These are phyloP conservation scores for Galeopterus variegatus DNA, from an alignment of 2,113 vertebrate species.

Conservation along the genomic window DNA sequence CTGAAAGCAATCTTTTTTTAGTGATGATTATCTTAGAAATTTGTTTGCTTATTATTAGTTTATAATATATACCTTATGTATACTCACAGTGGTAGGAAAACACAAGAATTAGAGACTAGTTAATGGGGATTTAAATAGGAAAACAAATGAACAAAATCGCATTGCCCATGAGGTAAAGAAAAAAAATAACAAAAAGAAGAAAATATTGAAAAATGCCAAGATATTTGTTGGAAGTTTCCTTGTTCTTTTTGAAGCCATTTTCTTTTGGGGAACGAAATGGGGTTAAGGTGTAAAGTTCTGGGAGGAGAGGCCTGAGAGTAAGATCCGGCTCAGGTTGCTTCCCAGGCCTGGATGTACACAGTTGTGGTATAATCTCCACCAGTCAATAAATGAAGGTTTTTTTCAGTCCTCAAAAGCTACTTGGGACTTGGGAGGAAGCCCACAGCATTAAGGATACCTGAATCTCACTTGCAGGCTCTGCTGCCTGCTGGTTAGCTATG, in stretches of 20 bases:
- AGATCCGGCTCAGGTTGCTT: constrained; percentile 75
- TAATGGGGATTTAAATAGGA: constrained; percentile 63
- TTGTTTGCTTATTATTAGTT: constrained; percentile 2
- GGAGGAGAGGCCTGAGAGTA: constrained; percentile 39
- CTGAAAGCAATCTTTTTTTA: constrained; percentile 15
- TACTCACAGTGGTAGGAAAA: neutral
- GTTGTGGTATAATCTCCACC: constrained; percentile 85
- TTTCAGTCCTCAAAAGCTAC: constrained; percentile 76
- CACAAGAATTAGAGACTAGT: constrained; percentile 7
- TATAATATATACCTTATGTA: constrained; percentile 31
- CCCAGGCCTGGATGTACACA: constrained; percentile 86
- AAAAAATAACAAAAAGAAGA: constrained; percentile 76
- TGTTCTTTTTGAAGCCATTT: constrained; percentile 71
- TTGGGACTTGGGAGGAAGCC: neutral
- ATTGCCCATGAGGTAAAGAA: neutral
- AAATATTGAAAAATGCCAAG: constrained; percentile 90
- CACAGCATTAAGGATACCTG: neutral
- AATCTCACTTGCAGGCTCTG: neutral
- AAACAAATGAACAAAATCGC: constrained; percentile 61
- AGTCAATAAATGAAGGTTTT: neutral
- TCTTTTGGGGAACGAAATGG: neutral
- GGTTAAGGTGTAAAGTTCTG: no score
- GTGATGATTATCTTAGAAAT: constrained; percentile 20
- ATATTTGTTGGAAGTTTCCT: constrained; percentile 84
- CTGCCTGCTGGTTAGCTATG: neutral